phyloP scores from a whole-genome alignment of 2,888 invertebrate genomes.

The Cheilosia vernalis region DNA sequence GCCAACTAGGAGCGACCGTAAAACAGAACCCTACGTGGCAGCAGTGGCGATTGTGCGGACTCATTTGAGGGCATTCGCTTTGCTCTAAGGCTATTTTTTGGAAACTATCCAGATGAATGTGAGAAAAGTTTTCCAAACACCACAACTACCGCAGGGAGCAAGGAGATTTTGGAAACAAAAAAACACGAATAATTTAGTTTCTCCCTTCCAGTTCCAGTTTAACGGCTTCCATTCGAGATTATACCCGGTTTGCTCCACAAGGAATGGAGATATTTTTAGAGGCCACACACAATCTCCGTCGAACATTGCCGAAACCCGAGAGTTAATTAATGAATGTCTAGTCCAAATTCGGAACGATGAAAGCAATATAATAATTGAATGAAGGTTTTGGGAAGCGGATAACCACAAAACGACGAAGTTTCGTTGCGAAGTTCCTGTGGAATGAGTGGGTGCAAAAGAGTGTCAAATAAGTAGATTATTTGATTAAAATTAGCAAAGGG shows the following conservation, averaged over 20 bases:
- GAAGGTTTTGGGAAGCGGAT: constrained; percentile 37
- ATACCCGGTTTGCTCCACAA: constrained; percentile 43
- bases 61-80: constrained; percentile 26
- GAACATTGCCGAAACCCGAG: constrained; percentile 37
- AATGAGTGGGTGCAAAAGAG: constrained; percentile 9
- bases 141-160: constrained; percentile 1
- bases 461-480: constrained; percentile 43
- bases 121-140: constrained; percentile 20
- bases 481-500: constrained; percentile 40
- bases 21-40: constrained; percentile 1
- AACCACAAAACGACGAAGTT: constrained; percentile 59
- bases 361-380: constrained; percentile 42
- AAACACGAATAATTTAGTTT: constrained; percentile 54
- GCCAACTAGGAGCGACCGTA: background rate
- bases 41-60: background rate
- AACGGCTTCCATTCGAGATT: constrained; percentile 67
- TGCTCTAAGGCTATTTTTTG: constrained; percentile 18
- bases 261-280: constrained; percentile 48
- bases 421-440: constrained; percentile 2
- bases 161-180: constrained; percentile 4
- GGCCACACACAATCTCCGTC: constrained; percentile 22
- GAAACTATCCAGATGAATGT: constrained; percentile 39
- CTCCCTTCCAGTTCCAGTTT: constrained; percentile 37
- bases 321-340: constrained; percentile 64
- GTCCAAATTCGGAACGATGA: background rate